phyloP scores from a whole-genome alignment of 2,888 invertebrate species.

The Pollenia angustigena region DNA sequence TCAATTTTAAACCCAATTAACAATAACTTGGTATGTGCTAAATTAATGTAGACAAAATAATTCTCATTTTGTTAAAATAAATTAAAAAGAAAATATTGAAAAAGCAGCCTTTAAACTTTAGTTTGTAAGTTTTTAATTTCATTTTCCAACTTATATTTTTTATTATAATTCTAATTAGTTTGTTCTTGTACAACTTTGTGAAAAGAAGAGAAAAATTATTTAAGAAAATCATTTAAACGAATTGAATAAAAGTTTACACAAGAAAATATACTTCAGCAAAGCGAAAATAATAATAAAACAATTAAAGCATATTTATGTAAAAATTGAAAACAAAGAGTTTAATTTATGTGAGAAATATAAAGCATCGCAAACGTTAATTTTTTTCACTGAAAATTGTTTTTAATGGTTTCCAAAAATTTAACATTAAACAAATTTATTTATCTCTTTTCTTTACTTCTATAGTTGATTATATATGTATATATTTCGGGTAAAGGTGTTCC shows the following conservation, averaged over 20 bases:
- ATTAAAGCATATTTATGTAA: constrained; percentile 54
- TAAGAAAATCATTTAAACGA: constrained; percentile 27
- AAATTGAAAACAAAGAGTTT: constrained; percentile 20
- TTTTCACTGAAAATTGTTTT: no score
- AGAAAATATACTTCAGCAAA: constrained; percentile 23
- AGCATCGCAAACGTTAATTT: no score
- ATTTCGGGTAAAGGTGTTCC: no score
- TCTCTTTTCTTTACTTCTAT: no score
- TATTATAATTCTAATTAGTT: constrained; percentile 33
- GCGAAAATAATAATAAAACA: constrained; percentile 36
- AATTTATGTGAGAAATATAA: not conserved
- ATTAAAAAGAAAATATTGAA: constrained; percentile 6
- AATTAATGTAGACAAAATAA: constrained; percentile 33
- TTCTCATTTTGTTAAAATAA: constrained; percentile 34
- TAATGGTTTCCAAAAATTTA: no score
- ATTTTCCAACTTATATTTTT: constrained; percentile 54
- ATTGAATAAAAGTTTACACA: constrained; percentile 47
- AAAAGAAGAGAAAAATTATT: constrained; percentile 42
- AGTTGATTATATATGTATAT: no score
- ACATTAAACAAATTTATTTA: no score
- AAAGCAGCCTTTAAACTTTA: constrained; percentile 57
- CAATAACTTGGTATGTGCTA: constrained; percentile 8
- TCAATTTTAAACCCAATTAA: not conserved
- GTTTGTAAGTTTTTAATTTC: constrained; percentile 63
- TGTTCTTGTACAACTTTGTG: constrained; percentile 54